Percentiles rank a stretch among this genome's conserved stretches.
Conservation (phyloP, 2,797 vertebrate genomes). For the Enteromius paludinosus region DNA sequence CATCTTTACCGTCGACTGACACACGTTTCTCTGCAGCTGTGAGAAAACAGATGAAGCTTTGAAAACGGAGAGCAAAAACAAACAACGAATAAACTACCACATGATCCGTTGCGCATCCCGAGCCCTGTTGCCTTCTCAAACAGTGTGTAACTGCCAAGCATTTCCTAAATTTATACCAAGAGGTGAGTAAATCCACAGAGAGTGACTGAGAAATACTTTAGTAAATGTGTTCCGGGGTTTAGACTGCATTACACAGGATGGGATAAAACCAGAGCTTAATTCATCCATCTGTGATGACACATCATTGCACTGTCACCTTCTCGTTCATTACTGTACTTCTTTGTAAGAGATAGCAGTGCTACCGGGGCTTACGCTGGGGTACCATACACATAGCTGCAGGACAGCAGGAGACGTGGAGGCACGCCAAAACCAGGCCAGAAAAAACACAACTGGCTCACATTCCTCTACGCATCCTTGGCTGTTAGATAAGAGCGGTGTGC, state of each 20-base stretch:
- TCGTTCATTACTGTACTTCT: not conserved
- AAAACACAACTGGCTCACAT: slow-evolving; percentile 37
- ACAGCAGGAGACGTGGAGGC: slow-evolving; percentile 3
- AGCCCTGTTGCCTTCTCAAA: not conserved
- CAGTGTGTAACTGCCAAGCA: not conserved
- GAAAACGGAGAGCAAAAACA: slow-evolving; percentile 10
- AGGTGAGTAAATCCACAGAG: not conserved
- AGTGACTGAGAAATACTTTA: slow-evolving; percentile 1
- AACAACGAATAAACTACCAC: not conserved
- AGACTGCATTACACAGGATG: not conserved
- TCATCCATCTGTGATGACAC: slow-evolving; percentile 25
- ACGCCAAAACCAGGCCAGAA: slow-evolving; percentile 44
- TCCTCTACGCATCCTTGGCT: slow-evolving; percentile 19
- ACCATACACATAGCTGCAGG: slow-evolving; percentile 23
- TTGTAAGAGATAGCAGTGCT: not conserved
- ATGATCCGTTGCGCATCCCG: not conserved
- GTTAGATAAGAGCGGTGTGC: slow-evolving; percentile 14
- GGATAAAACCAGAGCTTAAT: slow-evolving; percentile 8
- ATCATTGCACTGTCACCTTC: slow-evolving; percentile 30
- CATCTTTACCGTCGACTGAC: not conserved
- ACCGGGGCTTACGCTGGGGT: slow-evolving; percentile 29
- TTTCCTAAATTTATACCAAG: not conserved
- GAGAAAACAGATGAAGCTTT: slow-evolving; percentile 17
- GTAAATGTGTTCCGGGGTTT: not conserved
- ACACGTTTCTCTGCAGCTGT: not conserved